Conservation (phyloP, 2,888 invertebrate genomes). For the Shargacucullia verbasci region DNA sequence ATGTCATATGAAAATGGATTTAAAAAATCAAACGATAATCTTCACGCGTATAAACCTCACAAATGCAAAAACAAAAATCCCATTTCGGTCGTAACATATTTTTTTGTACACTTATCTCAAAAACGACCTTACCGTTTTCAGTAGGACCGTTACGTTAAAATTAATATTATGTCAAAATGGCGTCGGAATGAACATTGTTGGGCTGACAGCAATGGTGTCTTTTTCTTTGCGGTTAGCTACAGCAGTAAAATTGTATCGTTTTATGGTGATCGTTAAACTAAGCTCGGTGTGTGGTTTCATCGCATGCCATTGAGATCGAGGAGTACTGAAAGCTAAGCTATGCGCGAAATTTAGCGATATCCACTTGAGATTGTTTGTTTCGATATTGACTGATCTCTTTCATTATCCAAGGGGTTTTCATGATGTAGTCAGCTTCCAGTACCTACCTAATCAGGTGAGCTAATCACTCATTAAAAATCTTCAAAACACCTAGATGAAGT, state of each 20-base stretch:
- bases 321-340: conserved; percentile 32
- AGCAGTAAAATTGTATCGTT: conserved; percentile 78
- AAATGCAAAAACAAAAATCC: conserved; percentile 6
- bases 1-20: no score
- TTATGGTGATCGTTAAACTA: conserved; percentile 79
- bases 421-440: no score
- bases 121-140: conserved; percentile 34
- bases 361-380: no score
- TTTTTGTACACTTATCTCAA: conserved; percentile 36
- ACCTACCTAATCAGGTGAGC: no score
- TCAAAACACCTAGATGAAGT: no score
- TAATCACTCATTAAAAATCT: no score
- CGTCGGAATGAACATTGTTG: conserved; percentile 47
- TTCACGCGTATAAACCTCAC: no score
- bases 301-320: conserved; percentile 54
- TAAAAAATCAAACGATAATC: no score
- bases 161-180: conserved; percentile 36
- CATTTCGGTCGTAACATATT: conserved; percentile 21
- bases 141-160: conserved; percentile 24
- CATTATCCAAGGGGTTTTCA: no score
- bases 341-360: not conserved
- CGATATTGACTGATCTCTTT: no score
- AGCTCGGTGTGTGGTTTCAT: conserved; percentile 72
- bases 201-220: conserved; percentile 35
- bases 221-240: conserved; percentile 54